A percentile compares a stretch with the other conserved stretches of the same genome.
Evolutionary conservation across 2,888 invertebrate genomes (phyloP).

Genomic region (Apotomis turbidana): DNA sequence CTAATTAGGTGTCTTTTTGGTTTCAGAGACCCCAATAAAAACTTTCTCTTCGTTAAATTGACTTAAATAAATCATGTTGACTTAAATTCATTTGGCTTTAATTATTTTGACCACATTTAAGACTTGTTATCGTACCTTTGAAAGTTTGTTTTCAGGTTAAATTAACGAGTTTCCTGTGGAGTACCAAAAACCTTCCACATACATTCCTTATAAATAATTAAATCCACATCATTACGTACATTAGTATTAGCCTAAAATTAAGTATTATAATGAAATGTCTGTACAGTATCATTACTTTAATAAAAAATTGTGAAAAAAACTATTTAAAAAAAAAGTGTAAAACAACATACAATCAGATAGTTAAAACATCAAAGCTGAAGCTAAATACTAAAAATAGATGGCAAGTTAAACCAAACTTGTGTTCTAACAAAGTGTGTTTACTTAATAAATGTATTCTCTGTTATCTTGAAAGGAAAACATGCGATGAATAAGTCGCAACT

Average conservation of each 20-base stretch:
- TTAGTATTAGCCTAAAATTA: too few species aligned
- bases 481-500: conserved; percentile 70
- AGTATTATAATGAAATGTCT: too few species aligned
- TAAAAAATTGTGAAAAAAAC: too few species aligned
- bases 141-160: background rate
- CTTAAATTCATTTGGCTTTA: conserved; percentile 7
- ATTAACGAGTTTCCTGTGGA: background rate
- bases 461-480: conserved; percentile 71
- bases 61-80: conserved; percentile 4
- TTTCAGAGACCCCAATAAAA: conserved; percentile 25
- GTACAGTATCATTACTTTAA: too few species aligned
- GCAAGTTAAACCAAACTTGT: background rate
- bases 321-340: too few species aligned
- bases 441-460: conserved; percentile 56
- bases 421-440: conserved; percentile 50
- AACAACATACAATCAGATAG: too few species aligned
- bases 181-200: background rate
- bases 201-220: too few species aligned
- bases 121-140: background rate
- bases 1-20: conserved; percentile 13
- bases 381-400: too few species aligned
- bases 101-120: conserved; percentile 8
- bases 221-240: too few species aligned
- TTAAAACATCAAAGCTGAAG: too few species aligned
- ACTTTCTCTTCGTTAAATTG: conserved; percentile 29